These are phyloP conservation scores for Poecile montanus DNA, from an alignment of 2,797 vertebrate species.

Conservation along the genomic window DNA sequence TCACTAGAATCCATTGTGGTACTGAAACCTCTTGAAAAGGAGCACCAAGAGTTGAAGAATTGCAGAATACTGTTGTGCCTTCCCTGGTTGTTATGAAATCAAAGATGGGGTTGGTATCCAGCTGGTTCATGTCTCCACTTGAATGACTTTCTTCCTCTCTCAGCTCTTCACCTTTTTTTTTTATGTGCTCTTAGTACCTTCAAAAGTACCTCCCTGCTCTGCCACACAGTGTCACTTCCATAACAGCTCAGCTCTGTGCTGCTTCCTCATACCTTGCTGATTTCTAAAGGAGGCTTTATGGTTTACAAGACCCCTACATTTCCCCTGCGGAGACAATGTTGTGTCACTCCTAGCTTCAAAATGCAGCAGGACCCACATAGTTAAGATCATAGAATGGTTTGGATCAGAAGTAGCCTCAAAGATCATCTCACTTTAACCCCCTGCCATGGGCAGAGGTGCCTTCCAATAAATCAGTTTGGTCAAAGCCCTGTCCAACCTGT, in stretches of 20 bases:
- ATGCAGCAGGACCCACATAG: neutral
- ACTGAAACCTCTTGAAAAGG: neutral
- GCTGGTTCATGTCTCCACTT: neutral
- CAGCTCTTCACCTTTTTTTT: neutral
- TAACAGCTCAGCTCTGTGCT: neutral
- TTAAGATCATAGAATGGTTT: neutral
- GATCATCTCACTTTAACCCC: neutral
- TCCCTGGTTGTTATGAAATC: neutral
- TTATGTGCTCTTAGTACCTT: neutral
- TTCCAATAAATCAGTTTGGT: neutral
- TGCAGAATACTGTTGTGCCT: neutral
- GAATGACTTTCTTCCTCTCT: neutral
- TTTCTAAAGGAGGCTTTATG: neutral
- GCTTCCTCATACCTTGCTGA: neutral
- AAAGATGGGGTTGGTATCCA: neutral
- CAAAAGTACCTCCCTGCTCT: neutral
- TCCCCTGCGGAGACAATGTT: neutral
- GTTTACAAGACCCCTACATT: neutral
- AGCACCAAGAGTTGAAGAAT: neutral
- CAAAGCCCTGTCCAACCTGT: neutral
- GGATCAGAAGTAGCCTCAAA: neutral
- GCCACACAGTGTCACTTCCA: neutral
- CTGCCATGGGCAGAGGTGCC: too few species aligned
- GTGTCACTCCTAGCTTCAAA: neutral
- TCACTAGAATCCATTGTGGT: neutral